Conservation (phyloP, 1,140 invertebrate genomes). For the Saccostrea glomerata region DNA sequence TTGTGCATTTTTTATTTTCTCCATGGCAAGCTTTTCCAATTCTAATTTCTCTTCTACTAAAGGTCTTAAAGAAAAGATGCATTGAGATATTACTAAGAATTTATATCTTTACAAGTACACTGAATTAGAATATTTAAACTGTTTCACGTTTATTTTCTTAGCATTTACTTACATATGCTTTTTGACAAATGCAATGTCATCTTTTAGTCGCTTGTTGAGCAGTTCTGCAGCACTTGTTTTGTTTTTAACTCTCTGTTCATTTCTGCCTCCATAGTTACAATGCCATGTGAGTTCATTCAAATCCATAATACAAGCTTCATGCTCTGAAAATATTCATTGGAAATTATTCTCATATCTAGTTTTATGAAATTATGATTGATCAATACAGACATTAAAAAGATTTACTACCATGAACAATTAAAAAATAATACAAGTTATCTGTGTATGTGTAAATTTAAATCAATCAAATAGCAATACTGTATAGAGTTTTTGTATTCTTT, state of each 20-base stretch:
- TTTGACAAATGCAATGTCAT: constrained; percentile 76
- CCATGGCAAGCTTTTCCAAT: constrained; percentile 76
- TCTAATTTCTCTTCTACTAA: constrained; percentile 76
- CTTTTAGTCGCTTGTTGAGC: constrained; percentile 72
- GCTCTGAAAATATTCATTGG: constrained; percentile 68
- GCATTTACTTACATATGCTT: constrained; percentile 73
- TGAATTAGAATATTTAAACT: not conserved
- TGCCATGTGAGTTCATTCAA: constrained; percentile 77
- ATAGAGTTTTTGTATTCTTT: no score
- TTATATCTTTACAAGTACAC: not conserved
- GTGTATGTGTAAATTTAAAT: no score
- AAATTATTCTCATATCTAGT: no score
- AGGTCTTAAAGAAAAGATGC: constrained; percentile 65
- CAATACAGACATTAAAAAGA: no score
- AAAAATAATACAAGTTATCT: no score
- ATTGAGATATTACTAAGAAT: not conserved
- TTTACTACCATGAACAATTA: no score
- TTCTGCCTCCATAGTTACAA: constrained; percentile 69
- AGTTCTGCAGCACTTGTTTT: constrained; percentile 69
- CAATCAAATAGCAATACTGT: no score
- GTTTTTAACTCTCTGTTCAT: constrained; percentile 67
- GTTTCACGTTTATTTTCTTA: not conserved
- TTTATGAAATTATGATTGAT: no score
- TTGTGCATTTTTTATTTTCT: constrained; percentile 76
- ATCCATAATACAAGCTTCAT: constrained; percentile 76